A percentile compares a stretch with the other conserved stretches of the same genome.
Evolutionary conservation across 2,113 vertebrate genomes (phyloP).

Genomic region (Erpornis zantholeuca): DNA sequence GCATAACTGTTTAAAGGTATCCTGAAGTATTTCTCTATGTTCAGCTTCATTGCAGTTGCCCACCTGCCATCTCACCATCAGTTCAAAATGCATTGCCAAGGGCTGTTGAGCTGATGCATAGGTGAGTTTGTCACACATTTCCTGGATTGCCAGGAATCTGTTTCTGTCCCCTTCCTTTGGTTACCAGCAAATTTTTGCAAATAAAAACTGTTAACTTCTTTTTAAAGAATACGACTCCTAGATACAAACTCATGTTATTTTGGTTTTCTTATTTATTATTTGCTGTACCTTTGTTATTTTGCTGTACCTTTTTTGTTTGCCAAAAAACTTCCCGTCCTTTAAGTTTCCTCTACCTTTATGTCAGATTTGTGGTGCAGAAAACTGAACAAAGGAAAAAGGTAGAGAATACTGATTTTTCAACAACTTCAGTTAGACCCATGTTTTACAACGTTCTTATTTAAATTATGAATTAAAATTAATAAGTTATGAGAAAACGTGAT

Average conservation of each 20-base stretch:
- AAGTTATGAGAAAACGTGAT: constrained; percentile 41
- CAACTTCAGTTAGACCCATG: background rate
- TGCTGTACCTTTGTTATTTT: no score
- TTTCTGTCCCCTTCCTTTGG: background rate
- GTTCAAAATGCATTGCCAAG: background rate
- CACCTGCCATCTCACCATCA: background rate
- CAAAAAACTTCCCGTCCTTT: background rate
- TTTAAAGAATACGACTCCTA: background rate
- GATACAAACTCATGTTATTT: background rate
- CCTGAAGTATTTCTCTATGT: background rate
- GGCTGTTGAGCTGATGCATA: background rate
- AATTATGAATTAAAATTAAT: constrained; percentile 57
- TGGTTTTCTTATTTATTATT: no score
- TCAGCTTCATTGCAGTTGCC: background rate
- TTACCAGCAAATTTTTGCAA: background rate
- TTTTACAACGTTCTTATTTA: constrained; percentile 21
- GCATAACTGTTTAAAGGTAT: background rate
- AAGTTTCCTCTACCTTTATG: background rate
- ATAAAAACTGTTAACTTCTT: background rate
- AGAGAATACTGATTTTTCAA: background rate
- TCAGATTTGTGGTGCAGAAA: background rate
- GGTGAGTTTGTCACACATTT: background rate
- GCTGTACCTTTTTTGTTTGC: background rate
- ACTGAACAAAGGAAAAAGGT: background rate
- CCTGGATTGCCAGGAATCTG: background rate